These are phyloP conservation scores for Pionites leucogaster DNA, from an alignment of 2,113 vertebrate genomes.

Conservation along the genomic window DNA sequence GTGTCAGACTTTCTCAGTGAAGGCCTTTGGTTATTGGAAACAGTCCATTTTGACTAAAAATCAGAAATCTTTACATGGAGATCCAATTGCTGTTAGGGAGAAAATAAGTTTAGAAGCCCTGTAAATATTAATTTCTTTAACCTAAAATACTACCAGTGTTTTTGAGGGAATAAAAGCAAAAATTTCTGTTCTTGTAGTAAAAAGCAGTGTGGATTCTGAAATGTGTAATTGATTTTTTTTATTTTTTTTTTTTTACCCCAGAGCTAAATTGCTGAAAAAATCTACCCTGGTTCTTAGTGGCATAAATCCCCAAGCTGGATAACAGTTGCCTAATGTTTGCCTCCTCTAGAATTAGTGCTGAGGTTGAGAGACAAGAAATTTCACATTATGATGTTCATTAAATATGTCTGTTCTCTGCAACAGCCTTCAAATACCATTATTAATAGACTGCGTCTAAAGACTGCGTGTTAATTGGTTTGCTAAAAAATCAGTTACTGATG, in stretches of 20 bases:
- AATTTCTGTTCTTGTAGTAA: background rate
- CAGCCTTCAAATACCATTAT: background rate
- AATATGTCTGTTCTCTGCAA: background rate
- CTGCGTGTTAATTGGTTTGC: background rate
- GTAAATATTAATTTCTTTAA: background rate
- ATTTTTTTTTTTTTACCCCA: background rate
- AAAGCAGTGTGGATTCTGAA: background rate
- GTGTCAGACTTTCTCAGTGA: background rate
- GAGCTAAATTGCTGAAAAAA: background rate
- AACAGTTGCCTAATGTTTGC: background rate
- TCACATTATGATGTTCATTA: background rate
- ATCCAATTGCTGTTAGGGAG: background rate
- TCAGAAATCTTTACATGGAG: background rate
- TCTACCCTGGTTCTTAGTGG: background rate
- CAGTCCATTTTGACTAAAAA: background rate
- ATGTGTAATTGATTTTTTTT: background rate
- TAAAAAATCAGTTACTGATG: background rate
- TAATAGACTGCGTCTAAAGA: background rate
- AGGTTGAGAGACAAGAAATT: background rate
- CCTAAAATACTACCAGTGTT: background rate
- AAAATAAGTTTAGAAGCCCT: background rate
- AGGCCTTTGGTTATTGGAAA: background rate
- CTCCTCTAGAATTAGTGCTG: background rate
- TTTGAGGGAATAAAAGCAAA: background rate
- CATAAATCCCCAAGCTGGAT: background rate